Base-by-base conservation (phyloP, 2,888 invertebrate genomes). In the Drosophila kanekoi region DNA sequence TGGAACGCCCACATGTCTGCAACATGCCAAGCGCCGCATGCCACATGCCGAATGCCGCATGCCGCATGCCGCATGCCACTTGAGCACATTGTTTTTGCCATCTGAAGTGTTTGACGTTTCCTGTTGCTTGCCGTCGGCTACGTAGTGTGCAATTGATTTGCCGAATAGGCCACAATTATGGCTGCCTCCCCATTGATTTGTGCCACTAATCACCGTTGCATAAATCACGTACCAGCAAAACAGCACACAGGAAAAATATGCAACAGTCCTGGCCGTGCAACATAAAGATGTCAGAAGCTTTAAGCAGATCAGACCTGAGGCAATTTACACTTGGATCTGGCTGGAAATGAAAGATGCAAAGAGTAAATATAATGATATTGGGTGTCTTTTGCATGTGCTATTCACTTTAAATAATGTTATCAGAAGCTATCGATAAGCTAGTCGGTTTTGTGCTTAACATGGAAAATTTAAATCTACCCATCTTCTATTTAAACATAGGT, bases 71-170 rank as follows among this genome's bases (percentile, higher is more conserved):
- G 20, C 52, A 49, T 54, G 62, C 49, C 57, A 79, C 71, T 68
- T 72, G 63, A 64, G 66, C 64, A 61, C 62, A 77, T 81, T 79
- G 83, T 79, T 83, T 81, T 69, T 68, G 72, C 54, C 35, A 47
- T 66, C 52, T 60, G 54, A 71, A 81, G 74, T 81, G 85, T 81
- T 81, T 85, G 82, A 74, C 72, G 74, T 79, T 73, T 85, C 82
- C 86, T 70, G 72, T 73, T 75, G 71, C 69, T 62, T 51, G 45
- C 33, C 40, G 20, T 41, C 48, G 51, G 28, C 28, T 14, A 18
- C n/a, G 8, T 6, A n/a, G 47, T 13, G 38, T 23, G 49, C 23
- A 43, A 54, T 73, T 76, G 78, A 78, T 78, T 68, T 54, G 45
- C 53, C 47, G 48, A 72, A 45, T 48, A 47, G 9, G 45, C 40